A percentile compares a stretch with the other conserved stretches of the same genome.
Conservation (phyloP, 2,797 vertebrate species). For the Melanotaenia pygmaea region DNA sequence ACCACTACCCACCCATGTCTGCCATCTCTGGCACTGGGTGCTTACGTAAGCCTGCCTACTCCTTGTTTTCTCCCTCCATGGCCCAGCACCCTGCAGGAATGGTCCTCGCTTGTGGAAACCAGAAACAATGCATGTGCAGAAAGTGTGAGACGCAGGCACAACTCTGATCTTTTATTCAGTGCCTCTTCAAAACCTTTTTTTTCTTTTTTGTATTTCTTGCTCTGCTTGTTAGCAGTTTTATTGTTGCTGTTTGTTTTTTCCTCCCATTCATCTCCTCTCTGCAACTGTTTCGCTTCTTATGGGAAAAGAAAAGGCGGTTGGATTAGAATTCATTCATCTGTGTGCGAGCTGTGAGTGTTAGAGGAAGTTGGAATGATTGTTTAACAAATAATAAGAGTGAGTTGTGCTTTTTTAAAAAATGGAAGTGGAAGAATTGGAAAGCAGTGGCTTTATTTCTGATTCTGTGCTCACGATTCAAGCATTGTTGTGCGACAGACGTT, state of each 20-base stretch:
- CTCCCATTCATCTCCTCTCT: conserved; percentile 19
- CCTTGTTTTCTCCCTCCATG: conserved; percentile 19
- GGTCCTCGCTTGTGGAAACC: conserved; percentile 62
- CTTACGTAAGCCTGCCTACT: conserved; percentile 47
- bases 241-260: conserved; percentile 22
- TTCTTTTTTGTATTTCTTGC: neutral
- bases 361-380: neutral
- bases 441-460: neutral
- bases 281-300: neutral
- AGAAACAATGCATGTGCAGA: conserved; percentile 49
- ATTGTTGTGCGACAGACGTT: conserved; percentile 39
- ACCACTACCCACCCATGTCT: conserved; percentile 23
- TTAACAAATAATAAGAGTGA: neutral
- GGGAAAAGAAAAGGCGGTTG: neutral
- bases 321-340: neutral
- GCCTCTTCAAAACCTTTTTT: conserved; percentile 41
- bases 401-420: conserved; percentile 20
- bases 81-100: conserved; percentile 49
- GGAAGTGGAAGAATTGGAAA: neutral
- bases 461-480: conserved; percentile 12
- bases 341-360: neutral
- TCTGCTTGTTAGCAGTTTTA: conserved; percentile 36
- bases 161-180: conserved; percentile 62
- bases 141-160: conserved; percentile 34
- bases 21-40: conserved; percentile 13